A percentile compares a stretch with the other conserved stretches of the same genome.
Evolutionary conservation across 2,888 invertebrate genomes (phyloP).

Genomic region (Dinocampus coccinellae): DNA sequence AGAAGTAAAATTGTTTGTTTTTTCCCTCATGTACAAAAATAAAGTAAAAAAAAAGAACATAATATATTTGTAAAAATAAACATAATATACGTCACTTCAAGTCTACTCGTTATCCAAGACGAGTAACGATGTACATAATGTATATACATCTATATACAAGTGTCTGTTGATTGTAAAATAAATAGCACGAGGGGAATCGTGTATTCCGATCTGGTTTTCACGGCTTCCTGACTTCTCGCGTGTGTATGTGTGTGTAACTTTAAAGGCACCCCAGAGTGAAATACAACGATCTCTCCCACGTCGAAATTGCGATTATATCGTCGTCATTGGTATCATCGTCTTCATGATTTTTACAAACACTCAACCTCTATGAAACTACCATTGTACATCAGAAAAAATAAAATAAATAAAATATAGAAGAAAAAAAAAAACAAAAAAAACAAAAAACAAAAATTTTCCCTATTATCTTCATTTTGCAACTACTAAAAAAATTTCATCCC

Average conservation of each 20-base stretch:
- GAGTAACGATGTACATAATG: not conserved
- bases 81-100: not conserved
- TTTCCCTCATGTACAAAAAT: not conserved
- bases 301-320: slow-evolving; percentile 20
- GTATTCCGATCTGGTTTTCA: slow-evolving; percentile 35
- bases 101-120: not conserved
- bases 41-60: not conserved
- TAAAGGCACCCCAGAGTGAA: slow-evolving; percentile 24
- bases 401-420: no score
- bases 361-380: no score
- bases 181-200: slow-evolving; percentile 21
- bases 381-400: no score
- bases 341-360: no score
- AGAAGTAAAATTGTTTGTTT: not conserved
- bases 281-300: slow-evolving; percentile 40
- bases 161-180: not conserved
- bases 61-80: no score
- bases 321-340: not conserved
- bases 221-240: slow-evolving; percentile 30
- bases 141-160: not conserved
- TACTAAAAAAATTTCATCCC: not conserved
- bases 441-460: slow-evolving; percentile 16
- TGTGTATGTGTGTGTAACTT: slow-evolving; percentile 29
- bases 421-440: no score
- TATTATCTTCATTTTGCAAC: not conserved